Base-by-base conservation (phyloP, 2,113 vertebrate species). In the Callithrix jacchus region DNA sequence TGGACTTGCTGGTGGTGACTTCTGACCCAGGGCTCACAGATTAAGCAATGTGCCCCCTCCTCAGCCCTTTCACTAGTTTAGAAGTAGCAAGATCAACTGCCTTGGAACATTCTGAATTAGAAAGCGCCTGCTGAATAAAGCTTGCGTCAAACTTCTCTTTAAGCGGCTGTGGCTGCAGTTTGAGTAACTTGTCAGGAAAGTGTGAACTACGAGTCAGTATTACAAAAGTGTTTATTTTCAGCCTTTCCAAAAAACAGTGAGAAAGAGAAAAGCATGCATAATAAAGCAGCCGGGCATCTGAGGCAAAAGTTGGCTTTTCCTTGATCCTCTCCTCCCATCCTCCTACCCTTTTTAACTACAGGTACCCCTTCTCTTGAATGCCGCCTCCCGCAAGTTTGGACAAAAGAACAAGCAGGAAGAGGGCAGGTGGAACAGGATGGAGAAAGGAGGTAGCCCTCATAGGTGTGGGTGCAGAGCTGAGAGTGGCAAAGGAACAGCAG, bases 141-240 rank as follows among this genome's bases (percentile, higher is more conserved):
- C 84, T 92, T 96, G 71, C 27, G 35, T 95, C 95, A 95, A 91
- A 64, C 20, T 86, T 68, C 45, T 86, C 93, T 87, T 30, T 70
- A 83, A 79, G 95, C 3, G 18, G 68, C 94, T 92, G 45, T 47
- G 87, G 82, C 96, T 95, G 85, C 85, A 64, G 84, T 94, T 89
- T 93, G 92, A 97, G 76, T 74, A 95, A 97, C 83, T 97, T 74
- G 81, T 97, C 94, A 94, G 87, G 83, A 89, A 95, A 96, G 98
- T 95, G 97, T 92, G 95, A 97, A 97, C 97, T 94, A 89, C 97
- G 90, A 95, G 91, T 96, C 95, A 92, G 83, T 80, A 87, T 93
- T 94, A 96, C 91, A 92, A 86, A 97, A 87, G 87, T 82, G 95
- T 90, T 97, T 97, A 95, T 97, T 97, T 97, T 96, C 97, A 97